Evolutionary conservation across 2,113 vertebrate genomes (phyloP), one percentile per base, ranked within the genome.

Genomic region (Rhinolophus sinicus): DNA sequence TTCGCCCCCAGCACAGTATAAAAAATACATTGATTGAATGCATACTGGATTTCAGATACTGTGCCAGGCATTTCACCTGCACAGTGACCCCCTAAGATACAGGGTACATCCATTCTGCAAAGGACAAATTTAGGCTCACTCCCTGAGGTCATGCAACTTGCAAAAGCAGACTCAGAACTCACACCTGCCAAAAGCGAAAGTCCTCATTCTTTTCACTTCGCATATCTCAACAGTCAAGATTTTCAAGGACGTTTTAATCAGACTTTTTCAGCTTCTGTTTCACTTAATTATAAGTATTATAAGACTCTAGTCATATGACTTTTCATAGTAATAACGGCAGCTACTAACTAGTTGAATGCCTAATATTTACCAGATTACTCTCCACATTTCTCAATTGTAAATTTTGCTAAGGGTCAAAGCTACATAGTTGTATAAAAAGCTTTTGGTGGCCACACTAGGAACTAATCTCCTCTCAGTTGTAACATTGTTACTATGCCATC

Each of bases 111-210:
- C 84, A 28, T 16, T 76, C 38, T 54, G 56, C 18, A 54, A 24
- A 75, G 72, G 6, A 60, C 93, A 95, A 33, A 67, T 6, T 35
- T 40, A 35, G 38, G 28, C 65, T 93, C 67, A 67, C 76, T 69
- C 52, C 38, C 54, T 28, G 50, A 73, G 58, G 56, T 64, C 24
- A 86, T 69, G 50, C 21, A 80, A 65, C 87, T 92, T 69, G 83
- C 64, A 90, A 90, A 97, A 90, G 73, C 90, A 90, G 90, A 83
- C 88, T 73, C 73, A 75, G 58, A 95, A 77, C 0, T 52, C 75
- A 76, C 44, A 75, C 75, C 87, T 90, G 95, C 95, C 93, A 86
- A 72, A 94, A 96, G 60, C 38, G 30, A 75, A 95, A 95, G 86
- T 80, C 64, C 35, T 77, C n/a, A 28, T 72, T 81, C 50, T 93